Evolutionary conservation across 2,113 vertebrate genomes (phyloP).

Genomic region (Cisticola juncidis): DNA sequence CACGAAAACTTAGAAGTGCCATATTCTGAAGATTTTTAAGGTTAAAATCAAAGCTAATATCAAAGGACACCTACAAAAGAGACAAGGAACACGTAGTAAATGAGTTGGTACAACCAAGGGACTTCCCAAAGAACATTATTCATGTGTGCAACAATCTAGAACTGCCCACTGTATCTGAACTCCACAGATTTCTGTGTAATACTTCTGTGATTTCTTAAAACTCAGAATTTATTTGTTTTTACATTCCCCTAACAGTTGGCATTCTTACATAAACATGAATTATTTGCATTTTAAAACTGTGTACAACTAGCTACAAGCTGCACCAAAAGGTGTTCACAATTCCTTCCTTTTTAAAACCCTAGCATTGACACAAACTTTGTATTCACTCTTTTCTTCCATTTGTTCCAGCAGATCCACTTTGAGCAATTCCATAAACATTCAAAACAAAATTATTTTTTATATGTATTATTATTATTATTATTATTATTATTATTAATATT

Average conservation of each 20-base stretch:
- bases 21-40: slow-evolving; percentile 77
- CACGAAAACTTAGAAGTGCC: slow-evolving; percentile 76
- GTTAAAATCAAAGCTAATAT: slow-evolving; percentile 87
- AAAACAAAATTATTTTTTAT: not conserved
- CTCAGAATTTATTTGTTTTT: not conserved
- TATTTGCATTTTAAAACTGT: not conserved
- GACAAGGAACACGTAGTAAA: not conserved
- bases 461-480: not conserved
- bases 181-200: not conserved
- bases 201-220: not conserved
- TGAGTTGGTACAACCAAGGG: not conserved
- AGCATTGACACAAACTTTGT: not conserved
- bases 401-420: not conserved
- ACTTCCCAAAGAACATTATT: not conserved
- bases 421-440: not conserved
- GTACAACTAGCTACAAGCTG: not conserved
- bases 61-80: slow-evolving; percentile 80
- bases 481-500: not conserved
- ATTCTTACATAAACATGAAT: not conserved
- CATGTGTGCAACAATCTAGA: not conserved
- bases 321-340: not conserved
- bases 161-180: not conserved
- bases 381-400: not conserved
- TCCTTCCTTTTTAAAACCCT: not conserved
- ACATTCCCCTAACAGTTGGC: not conserved